Conservation (phyloP, 2,888 invertebrate species). For the Calameuta filiformis region DNA sequence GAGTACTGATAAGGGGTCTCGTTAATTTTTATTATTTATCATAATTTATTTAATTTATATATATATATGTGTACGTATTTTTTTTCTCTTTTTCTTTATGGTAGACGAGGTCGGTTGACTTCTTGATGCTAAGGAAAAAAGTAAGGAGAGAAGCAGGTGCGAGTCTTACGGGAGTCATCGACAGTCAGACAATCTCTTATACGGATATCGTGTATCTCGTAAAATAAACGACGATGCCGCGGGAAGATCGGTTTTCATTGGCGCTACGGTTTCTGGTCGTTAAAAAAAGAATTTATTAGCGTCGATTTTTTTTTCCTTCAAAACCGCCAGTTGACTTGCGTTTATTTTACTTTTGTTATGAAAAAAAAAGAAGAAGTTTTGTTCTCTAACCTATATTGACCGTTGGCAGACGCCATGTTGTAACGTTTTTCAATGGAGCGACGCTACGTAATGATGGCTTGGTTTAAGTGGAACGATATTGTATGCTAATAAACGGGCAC, state of each 20-base stretch:
- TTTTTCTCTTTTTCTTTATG: background rate
- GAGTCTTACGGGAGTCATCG: background rate
- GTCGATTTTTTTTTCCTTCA: background rate
- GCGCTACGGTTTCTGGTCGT: background rate
- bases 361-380: background rate
- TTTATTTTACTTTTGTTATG: background rate
- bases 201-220: background rate
- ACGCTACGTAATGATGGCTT: background rate
- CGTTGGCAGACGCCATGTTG: background rate
- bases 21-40: too few species aligned
- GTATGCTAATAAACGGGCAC: background rate
- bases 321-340: background rate
- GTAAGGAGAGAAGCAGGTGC: background rate
- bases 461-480: background rate
- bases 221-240: background rate
- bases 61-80: too few species aligned
- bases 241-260: constrained; percentile 1
- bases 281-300: background rate
- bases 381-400: background rate
- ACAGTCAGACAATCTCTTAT: background rate
- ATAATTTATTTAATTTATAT: too few species aligned
- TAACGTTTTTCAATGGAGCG: background rate
- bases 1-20: background rate
- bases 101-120: background rate
- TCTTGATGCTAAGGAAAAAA: background rate